Evolutionary conservation across 1,140 invertebrate species (phyloP), one percentile per base, ranked within the genome.

Genomic region (Pissodes strobi): DNA sequence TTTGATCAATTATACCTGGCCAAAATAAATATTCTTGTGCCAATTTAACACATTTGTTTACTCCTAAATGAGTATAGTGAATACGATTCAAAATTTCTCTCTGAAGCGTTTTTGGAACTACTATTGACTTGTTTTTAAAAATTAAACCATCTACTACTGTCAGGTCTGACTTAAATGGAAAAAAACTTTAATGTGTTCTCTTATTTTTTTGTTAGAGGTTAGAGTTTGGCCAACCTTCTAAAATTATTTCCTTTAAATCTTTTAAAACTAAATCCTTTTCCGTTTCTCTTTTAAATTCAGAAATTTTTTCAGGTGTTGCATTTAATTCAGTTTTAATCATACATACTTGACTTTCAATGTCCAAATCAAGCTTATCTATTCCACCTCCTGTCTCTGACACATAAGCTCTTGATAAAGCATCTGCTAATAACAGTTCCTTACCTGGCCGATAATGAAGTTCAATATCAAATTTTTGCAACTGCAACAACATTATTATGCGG

Each of bases 41-140:
- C 9, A 27, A 27, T 9, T 27, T 27, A 27, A 27, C 9, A 5
- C 4, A 27, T 27, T 27, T 27, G 9, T 27, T 77, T 56, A 77
- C 71, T 1, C 82, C 82, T 49, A 81, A 27, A 70, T 84, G 81
- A 13, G 71, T 68, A 59, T 76, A 72, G 70, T 82, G 81, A 38
- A 82, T 58, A 27, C 67, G 60, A 13, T 62, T 69, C 25, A 27
- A 9, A 3, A 27, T 27, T 27, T 27, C 25, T 5, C 9, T 27
- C 25, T 9, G 3, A 3, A 27, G 3, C 9, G 3, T 27, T 9
- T 9, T 27, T 3, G 25, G 25, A 27, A 27, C 9, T 27, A 27
- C 25, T 5, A 27, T 27, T 5, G 4, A 27, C 25, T 27, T 3
- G 3, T 27, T 9, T 27, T 27, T 27, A 27, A 27, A 27, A 5